Evolutionary conservation across 2,888 invertebrate genomes (phyloP).

Genomic region (Drosophila lutescens): DNA sequence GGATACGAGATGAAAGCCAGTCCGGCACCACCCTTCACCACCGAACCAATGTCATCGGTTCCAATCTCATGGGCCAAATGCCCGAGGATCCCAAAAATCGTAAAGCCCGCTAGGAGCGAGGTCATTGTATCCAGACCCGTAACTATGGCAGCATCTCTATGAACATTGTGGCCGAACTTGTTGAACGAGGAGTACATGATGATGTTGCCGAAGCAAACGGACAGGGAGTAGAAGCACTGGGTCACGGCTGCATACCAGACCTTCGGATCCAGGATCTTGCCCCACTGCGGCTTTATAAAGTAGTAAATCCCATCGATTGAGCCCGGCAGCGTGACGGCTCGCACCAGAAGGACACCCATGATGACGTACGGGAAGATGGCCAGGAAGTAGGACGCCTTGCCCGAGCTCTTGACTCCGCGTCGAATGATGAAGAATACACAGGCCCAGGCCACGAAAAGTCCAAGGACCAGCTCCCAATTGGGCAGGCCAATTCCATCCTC

Average conservation of each 20-base stretch:
- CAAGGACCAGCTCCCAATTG: conserved; percentile 85
- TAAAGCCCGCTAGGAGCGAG: conserved; percentile 86
- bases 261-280: conserved; percentile 86
- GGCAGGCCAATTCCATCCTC: conserved; percentile 86
- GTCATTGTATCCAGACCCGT: conserved; percentile 86
- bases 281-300: conserved; percentile 88
- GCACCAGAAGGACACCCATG: conserved; percentile 87
- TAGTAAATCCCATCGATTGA: conserved; percentile 87
- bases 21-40: conserved; percentile 86
- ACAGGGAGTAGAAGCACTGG: conserved; percentile 88
- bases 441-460: conserved; percentile 86
- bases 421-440: conserved; percentile 85
- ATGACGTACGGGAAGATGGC: conserved; percentile 90
- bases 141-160: conserved; percentile 86
- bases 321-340: conserved; percentile 87
- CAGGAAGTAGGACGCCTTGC: conserved; percentile 90
- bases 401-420: conserved; percentile 87
- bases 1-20: conserved; percentile 87
- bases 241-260: conserved; percentile 88
- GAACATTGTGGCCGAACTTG: conserved; percentile 86
- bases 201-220: conserved; percentile 87
- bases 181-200: conserved; percentile 88
- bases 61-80: conserved; percentile 86
- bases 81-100: conserved; percentile 86
- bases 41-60: conserved; percentile 84